These are phyloP conservation scores for Megalurothrips usitatus DNA, from an alignment of 2,888 invertebrate genomes.

Conservation along the genomic window DNA sequence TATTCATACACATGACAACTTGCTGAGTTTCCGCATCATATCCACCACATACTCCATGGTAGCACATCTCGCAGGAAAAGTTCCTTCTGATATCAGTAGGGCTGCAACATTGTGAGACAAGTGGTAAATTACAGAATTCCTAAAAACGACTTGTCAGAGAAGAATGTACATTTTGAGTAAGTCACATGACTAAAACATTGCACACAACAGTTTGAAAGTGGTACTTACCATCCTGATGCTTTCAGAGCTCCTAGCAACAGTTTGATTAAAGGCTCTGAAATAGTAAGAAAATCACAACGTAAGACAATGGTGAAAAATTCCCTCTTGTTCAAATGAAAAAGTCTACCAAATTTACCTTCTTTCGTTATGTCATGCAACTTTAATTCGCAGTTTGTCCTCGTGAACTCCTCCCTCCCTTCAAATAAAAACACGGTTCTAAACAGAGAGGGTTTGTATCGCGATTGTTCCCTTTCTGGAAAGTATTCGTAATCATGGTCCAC, in stretches of 20 bases:
- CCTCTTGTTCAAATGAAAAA: not conserved
- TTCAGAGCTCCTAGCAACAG: conserved; percentile 80
- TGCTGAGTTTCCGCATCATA: conserved; percentile 82
- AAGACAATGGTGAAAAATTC: conserved; percentile 31
- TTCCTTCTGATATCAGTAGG: conserved; percentile 79
- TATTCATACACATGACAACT: conserved; percentile 90
- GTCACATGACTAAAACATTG: conserved; percentile 20
- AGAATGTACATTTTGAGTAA: conserved; percentile 29
- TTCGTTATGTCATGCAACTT: not conserved
- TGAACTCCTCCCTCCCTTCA: not conserved
- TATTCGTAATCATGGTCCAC: not conserved
- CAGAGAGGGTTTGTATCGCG: not conserved
- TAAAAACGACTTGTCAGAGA: not conserved
- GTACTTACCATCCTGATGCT: conserved; percentile 68
- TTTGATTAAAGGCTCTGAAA: conserved; percentile 69
- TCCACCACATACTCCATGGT: conserved; percentile 77
- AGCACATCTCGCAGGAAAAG: conserved; percentile 88
- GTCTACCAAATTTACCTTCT: not conserved
- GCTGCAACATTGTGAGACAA: conserved; percentile 51
- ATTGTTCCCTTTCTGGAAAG: not conserved
- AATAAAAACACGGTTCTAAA: not conserved
- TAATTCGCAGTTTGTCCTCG: not conserved
- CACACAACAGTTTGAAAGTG: conserved; percentile 30
- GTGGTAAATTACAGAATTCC: not conserved
- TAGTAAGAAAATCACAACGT: conserved; percentile 34